Evolutionary conservation across 2,797 vertebrate genomes (phyloP).

Genomic region (Chelidonichthys spinosus): DNA sequence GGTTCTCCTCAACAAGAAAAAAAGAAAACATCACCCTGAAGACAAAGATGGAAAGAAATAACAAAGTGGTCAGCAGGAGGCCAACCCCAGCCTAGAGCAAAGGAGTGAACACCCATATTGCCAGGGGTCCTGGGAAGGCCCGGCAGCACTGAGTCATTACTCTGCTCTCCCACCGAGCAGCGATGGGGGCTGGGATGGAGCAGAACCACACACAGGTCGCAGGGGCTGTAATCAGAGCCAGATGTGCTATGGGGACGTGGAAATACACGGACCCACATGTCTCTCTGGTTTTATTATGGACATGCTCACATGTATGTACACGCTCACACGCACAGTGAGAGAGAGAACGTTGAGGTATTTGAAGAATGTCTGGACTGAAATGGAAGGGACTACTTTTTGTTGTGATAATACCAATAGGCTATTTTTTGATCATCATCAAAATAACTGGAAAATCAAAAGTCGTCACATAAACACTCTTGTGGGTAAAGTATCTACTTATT

Average conservation of each 20-base stretch:
- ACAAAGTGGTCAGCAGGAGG: conserved; percentile 60
- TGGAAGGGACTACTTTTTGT: conserved; percentile 35
- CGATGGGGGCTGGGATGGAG: conserved; percentile 69
- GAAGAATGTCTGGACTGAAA: conserved; percentile 60
- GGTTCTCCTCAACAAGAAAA: conserved; percentile 4
- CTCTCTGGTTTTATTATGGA: conserved; percentile 50
- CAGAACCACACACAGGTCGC: conserved; percentile 77
- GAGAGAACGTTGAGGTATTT: conserved; percentile 52
- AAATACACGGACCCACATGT: conserved; percentile 65
- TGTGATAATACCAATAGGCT: not conserved
- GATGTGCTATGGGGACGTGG: conserved; percentile 79
- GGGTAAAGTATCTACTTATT: not conserved
- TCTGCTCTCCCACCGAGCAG: conserved; percentile 66
- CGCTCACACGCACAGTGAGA: conserved; percentile 1
- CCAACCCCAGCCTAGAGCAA: conserved; percentile 55
- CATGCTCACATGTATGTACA: conserved; percentile 36
- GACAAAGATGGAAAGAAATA: conserved; percentile 35
- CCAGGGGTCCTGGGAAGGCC: conserved; percentile 68
- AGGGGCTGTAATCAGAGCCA: conserved; percentile 82
- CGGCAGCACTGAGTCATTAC: conserved; percentile 68
- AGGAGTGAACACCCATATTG: conserved; percentile 67
- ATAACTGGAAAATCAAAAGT: not conserved
- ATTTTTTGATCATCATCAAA: not conserved
- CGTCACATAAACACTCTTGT: not conserved
- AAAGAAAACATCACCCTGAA: conserved; percentile 44